Base-by-base conservation (phyloP, 2,888 invertebrate genomes). In the Pimpla rufipes region DNA sequence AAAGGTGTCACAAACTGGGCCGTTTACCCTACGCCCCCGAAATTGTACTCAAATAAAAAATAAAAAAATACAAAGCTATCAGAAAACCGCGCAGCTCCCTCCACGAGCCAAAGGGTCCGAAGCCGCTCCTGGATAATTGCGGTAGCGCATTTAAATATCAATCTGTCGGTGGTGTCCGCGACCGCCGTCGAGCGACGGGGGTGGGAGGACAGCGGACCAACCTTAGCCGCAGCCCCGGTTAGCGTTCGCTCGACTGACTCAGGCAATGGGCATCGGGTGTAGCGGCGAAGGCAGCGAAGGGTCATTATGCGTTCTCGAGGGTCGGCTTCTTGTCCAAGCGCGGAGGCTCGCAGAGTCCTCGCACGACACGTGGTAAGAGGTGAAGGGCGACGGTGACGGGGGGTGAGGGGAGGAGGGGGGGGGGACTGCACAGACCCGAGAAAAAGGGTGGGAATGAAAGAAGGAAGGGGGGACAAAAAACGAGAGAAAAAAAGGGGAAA, bases 101-200 rank as follows among this genome's bases (percentile, higher is more conserved):
- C 29, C 29, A 29, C 29, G 29, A 29, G 29, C 29, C 29, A 5
- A 29, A 29, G 5, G 29, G 3, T 5, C 5, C 29, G n/a, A n/a
- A n/a, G 29, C 29, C 68, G 85, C 86, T 87, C 85, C 85, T 85
- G 85, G 85, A 85, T 88, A 88, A 88, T 88, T 87, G 52, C 40
- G 87, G 84, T 86, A 55, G 76, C 88, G 79, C 85, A 86, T 89
- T 90, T 88, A 88, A 90, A 89, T 89, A 90, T 90, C 88, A 87
- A 89, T 90, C 88, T 87, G 73, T 42, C 18, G 73, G 59, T 59
- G 59, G 45, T n/a, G 73, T 16, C 57, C 57, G 29, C 29, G 3
- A 29, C n/a, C n/a, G n/a, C n/a, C n/a, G 29, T 29, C 29, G 29
- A 29, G 29, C 5, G 29, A 5, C 29, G 29, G 29, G 5, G 29